A percentile compares a stretch with the other conserved stretches of the same genome.
phyloP scores from a whole-genome alignment of 2,888 invertebrate species.

The Matsumyia berberina region DNA sequence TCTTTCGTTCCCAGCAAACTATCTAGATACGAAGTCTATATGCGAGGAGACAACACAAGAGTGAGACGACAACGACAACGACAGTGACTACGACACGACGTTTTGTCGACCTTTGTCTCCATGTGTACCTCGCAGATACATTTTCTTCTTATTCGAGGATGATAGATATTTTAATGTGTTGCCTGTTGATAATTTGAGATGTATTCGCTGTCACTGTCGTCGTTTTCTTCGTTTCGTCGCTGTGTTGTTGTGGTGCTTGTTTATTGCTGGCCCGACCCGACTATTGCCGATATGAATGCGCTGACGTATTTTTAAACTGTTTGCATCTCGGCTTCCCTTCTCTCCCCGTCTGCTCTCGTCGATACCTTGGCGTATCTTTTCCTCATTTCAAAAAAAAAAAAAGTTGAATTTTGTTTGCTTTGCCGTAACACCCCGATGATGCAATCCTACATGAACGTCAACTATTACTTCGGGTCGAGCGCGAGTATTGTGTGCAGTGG shows the following conservation, averaged over 20 bases:
- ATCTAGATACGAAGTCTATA: conserved; percentile 10
- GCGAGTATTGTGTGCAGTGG: neutral
- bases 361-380: conserved; percentile 1
- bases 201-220: conserved; percentile 27
- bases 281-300: conserved; percentile 48
- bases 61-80: conserved; percentile 20
- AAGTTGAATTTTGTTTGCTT: too few relatives aligned
- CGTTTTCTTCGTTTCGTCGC: conserved; percentile 14
- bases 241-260: conserved; percentile 1
- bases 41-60: conserved; percentile 2
- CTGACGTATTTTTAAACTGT: conserved; percentile 70
- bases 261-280: conserved; percentile 41
- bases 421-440: conserved; percentile 43
- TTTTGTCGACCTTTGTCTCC: conserved; percentile 67
- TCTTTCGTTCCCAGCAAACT: conserved; percentile 13
- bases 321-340: conserved; percentile 14
- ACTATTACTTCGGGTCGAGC: conserved; percentile 23
- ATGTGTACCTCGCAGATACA: conserved; percentile 37
- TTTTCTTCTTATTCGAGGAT: conserved; percentile 31
- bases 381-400: conserved; percentile 6
- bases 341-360: neutral
- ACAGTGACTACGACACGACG: conserved; percentile 56
- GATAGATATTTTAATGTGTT: conserved; percentile 57
- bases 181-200: conserved; percentile 58
- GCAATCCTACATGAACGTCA: conserved; percentile 61